Evolutionary conservation across 1,140 invertebrate species (phyloP).

Genomic region (Aphelenchoides fujianensis): DNA sequence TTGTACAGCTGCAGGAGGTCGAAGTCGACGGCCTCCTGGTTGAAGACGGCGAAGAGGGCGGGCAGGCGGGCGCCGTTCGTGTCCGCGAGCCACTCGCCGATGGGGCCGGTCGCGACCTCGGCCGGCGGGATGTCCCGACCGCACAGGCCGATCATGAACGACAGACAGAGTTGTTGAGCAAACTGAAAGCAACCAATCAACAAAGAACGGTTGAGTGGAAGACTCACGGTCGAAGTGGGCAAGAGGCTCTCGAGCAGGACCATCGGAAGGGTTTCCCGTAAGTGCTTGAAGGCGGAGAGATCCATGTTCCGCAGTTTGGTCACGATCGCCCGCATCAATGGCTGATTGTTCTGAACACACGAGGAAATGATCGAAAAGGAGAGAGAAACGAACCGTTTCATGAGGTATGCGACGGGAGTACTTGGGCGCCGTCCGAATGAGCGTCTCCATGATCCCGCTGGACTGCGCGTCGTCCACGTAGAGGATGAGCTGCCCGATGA

Average conservation of each 20-base stretch:
- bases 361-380: too few species aligned
- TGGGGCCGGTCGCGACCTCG: slow-evolving; percentile 1
- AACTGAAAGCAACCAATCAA: slow-evolving; percentile 14
- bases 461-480: slow-evolving; percentile 23
- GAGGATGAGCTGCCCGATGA: slow-evolving; percentile 35
- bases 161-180: slow-evolving; percentile 19
- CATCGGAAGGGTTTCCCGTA: slow-evolving; percentile 16
- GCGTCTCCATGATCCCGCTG: slow-evolving; percentile 1
- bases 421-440: slow-evolving; percentile 24
- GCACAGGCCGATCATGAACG: slow-evolving; percentile 13
- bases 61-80: neutral
- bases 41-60: slow-evolving; percentile 14
- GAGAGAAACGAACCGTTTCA: slow-evolving; percentile 33
- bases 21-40: slow-evolving; percentile 15
- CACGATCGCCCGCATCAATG: slow-evolving; percentile 15
- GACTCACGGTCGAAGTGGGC: slow-evolving; percentile 17
- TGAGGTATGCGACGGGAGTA: slow-evolving; percentile 38
- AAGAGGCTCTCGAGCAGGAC: slow-evolving; percentile 11
- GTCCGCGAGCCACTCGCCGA: slow-evolving; percentile 11
- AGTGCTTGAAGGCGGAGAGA: slow-evolving; percentile 9
- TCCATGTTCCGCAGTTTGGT: slow-evolving; percentile 20
- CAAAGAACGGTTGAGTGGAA: neutral
- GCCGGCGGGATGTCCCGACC: neutral
- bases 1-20: slow-evolving; percentile 10
- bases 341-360: slow-evolving; percentile 25